Conservation (phyloP, 2,113 vertebrate species). For the Chlorodrepanis virens region DNA sequence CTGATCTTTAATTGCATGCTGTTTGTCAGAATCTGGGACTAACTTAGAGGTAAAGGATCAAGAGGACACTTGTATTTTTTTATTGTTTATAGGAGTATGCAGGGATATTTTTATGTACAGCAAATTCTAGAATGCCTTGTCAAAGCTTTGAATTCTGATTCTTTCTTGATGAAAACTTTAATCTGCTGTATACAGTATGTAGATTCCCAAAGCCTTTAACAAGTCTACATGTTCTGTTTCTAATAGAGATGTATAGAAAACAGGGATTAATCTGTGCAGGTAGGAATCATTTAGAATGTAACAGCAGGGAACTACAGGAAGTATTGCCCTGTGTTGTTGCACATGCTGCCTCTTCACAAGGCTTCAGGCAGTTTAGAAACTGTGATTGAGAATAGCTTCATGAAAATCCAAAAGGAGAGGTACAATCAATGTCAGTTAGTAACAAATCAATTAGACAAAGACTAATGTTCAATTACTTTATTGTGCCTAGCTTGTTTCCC, state of each 20-base stretch:
- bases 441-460: not conserved
- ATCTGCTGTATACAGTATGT: not conserved
- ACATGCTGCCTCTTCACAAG: not conserved
- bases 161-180: not conserved
- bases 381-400: not conserved
- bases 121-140: not conserved
- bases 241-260: not conserved
- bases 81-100: not conserved
- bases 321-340: not conserved
- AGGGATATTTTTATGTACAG: not conserved
- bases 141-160: not conserved
- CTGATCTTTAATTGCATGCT: not conserved
- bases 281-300: not conserved
- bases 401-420: not conserved
- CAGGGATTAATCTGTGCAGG: not conserved
- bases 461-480: not conserved
- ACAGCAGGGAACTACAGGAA: not conserved
- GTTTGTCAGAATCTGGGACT: conserved; percentile 1
- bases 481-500: conserved; percentile 3
- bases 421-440: conserved; percentile 2
- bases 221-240: not conserved
- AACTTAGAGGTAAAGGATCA: not conserved
- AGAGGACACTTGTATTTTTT: not conserved
- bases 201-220: not conserved
- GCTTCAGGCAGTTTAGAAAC: not conserved